Evolutionary conservation across 1,140 invertebrate genomes (phyloP), one percentile per base, ranked within the genome.

Genomic region (Drosophila tani): DNA sequence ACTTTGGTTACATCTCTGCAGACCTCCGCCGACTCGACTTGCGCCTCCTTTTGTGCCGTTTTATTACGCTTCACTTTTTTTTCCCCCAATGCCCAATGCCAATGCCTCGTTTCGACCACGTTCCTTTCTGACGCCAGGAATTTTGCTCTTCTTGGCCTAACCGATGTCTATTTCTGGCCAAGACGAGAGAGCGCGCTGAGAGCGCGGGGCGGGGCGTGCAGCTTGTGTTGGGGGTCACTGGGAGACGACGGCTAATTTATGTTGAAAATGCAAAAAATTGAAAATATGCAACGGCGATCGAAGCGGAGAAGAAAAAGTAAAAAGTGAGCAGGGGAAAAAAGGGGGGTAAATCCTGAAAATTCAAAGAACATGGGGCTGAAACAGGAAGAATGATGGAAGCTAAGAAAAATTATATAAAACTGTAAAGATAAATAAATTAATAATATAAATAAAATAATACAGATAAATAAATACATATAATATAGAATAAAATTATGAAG

Each of bases 41-140:
- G 53, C 35, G 32, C 53, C 53, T 87, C 75, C 80, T 82, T 87
- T 86, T 87, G 79, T 86, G 83, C 82, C 82, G 82, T 86, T 86
- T 82, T 87, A 86, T 86, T 82, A 87, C 83, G 83, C 82, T 86
- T 86, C 79, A 87, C 79, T 86, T 86, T 86, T 86, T 85, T 68
- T 56, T 15, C 15, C 27, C 27, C 27, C 24, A 2, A 5, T 21
- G 6, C 7, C 9, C 9, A 41, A n/a, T 45, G 5, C 27, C 60
- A 27, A 67, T 51, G 66, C 66, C 40, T 68, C 35, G 64, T 56
- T 70, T 70, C 38, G 46, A 73, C 70, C 70, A 74, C 55, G 70
- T 74, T 74, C 70, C 56, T 74, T 73, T 73, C 70, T 79, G 82
- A 84, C 63, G 77, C 66, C 68, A 73, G 81, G 82, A 84, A 84